Conservation (phyloP, 2,113 vertebrate genomes). For the Alethe diademata region DNA sequence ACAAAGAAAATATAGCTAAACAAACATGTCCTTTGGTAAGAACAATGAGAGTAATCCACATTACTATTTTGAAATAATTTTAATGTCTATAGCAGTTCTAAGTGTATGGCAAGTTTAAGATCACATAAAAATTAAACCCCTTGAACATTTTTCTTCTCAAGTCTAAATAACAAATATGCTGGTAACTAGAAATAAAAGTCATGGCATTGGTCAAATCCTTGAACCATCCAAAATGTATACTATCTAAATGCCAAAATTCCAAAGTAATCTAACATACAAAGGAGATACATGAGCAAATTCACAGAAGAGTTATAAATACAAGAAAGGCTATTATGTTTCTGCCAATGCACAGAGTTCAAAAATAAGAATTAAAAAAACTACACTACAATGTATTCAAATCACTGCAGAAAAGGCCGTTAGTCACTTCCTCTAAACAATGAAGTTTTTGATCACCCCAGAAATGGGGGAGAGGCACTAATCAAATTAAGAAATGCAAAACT, state of each 20-base stretch:
- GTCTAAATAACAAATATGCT: background rate
- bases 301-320: background rate
- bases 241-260: background rate
- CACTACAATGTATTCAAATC: background rate
- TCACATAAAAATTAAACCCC: background rate
- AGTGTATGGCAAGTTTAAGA: background rate
- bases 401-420: background rate
- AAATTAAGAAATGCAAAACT: background rate
- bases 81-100: background rate
- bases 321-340: background rate
- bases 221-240: background rate
- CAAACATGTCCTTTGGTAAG: background rate
- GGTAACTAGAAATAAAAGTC: background rate
- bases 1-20: background rate
- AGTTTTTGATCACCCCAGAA: background rate
- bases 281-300: background rate
- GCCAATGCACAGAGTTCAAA: background rate
- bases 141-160: background rate
- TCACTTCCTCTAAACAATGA: background rate
- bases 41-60: background rate
- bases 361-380: too few relatives aligned
- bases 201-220: background rate
- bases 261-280: background rate
- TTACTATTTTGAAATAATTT: background rate
- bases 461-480: background rate